These are phyloP conservation scores for Archocentrus centrarchus DNA, from an alignment of 2,113 vertebrate genomes.

Conservation along the genomic window DNA sequence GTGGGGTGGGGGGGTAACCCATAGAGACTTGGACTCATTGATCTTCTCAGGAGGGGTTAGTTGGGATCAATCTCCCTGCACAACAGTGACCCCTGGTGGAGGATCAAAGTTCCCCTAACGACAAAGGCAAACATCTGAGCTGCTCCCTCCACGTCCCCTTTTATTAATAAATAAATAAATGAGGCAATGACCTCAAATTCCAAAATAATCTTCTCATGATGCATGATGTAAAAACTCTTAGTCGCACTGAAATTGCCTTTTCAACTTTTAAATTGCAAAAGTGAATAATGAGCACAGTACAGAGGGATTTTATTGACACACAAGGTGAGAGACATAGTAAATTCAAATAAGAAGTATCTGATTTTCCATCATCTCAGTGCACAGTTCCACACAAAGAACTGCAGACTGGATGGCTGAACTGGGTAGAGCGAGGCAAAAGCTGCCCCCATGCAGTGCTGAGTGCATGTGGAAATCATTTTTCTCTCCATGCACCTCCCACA, in stretches of 20 bases:
- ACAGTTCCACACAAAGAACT: background rate
- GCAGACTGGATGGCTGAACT: background rate
- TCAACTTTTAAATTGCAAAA: background rate
- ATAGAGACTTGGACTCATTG: slow-evolving; percentile 61
- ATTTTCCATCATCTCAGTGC: background rate
- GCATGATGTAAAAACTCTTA: background rate
- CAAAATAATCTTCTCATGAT: background rate
- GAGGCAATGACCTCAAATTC: background rate
- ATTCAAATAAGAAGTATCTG: background rate
- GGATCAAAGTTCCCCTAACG: slow-evolving; percentile 51
- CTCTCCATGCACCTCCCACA: slow-evolving; percentile 25
- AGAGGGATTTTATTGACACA: background rate
- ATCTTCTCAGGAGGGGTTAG: slow-evolving; percentile 55
- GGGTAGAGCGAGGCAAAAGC: slow-evolving; percentile 4
- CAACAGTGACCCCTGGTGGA: slow-evolving; percentile 82
- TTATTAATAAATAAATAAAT: background rate
- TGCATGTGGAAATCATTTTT: slow-evolving; percentile 34
- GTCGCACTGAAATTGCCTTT: background rate
- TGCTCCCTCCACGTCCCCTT: background rate
- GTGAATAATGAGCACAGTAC: background rate
- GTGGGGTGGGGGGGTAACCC: slow-evolving; percentile 9
- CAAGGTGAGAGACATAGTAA: background rate
- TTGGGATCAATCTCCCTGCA: slow-evolving; percentile 68
- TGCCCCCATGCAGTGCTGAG: slow-evolving; percentile 9
- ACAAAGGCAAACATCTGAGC: slow-evolving; percentile 24